Base-by-base conservation (phyloP, 1,140 invertebrate species). In the Lepidostoma basale region DNA sequence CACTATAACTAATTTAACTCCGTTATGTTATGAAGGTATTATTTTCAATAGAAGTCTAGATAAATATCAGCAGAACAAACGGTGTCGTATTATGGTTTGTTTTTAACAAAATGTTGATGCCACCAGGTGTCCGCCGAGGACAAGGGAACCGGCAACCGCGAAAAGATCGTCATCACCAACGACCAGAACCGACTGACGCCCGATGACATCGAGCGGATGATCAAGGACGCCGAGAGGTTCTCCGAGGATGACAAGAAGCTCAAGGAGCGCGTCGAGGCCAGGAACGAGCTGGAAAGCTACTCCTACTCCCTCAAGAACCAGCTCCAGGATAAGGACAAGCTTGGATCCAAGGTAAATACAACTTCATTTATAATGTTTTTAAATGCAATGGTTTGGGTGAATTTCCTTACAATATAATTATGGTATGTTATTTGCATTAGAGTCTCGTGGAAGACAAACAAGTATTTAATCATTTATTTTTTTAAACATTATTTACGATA, bases 291-390 rank as follows among this genome's bases (percentile, higher is more conserved):
- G 30, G 98, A 99, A 83, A 97, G 95, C 25, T 99, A 99, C 75
- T 95, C 96, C 0, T 99, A 99, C 79, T 95, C 95, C 6, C 86
- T 99, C 25, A 99, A 99, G 85, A 99, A 98, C 81, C 98, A 99
- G 80, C 85, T 99, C 18, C 86, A 85, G 39, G 98, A 99, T 78
- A 99, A 99, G 81, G 98, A 99, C 70, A 99, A 99, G 83, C 88
- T 99, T 18, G 98, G 97, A 18, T 88, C 92, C 30, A 99, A 99
- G 81, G 81, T 92, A 72, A 81, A 78, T 78, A 23, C n/a, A n/a
- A n/a, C n/a, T 49, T 49, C 0, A 49, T 49, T 10, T 25, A 10
- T 3, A n/a, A n/a, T n/a, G n/a, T n/a, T n/a, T n/a, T n/a, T n/a
- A n/a, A n/a, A n/a, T n/a, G n/a, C n/a, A n/a, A n/a, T n/a, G n/a